Percentiles rank a stretch among this genome's conserved stretches.
phyloP scores from a whole-genome alignment of 2,797 vertebrate species.

The Anas bahamensis region DNA sequence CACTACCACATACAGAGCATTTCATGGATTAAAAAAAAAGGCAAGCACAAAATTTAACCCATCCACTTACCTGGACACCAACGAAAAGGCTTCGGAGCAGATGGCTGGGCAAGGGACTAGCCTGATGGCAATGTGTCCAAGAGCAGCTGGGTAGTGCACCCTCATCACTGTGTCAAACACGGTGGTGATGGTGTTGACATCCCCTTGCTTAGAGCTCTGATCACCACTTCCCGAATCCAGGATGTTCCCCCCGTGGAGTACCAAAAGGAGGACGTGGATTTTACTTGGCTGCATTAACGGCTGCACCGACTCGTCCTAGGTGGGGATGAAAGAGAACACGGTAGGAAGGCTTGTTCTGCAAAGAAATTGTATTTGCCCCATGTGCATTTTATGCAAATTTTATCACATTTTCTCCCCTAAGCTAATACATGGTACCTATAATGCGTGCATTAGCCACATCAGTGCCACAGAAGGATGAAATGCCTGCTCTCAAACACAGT shows the following conservation, averaged over 20 bases:
- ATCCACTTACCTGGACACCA: conserved; percentile 93
- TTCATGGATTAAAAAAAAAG: neutral
- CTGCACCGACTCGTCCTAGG: conserved; percentile 87
- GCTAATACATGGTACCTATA: neutral
- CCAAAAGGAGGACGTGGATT: conserved; percentile 92
- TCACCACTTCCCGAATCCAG: conserved; percentile 94
- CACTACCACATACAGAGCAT: neutral
- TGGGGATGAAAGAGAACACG: neutral
- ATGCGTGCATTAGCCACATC: neutral
- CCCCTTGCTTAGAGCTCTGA: conserved; percentile 93
- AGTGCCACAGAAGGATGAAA: neutral
- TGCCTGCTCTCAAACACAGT: neutral
- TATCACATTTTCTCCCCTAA: neutral
- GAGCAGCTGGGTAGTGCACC: conserved; percentile 94
- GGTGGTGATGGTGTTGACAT: conserved; percentile 90
- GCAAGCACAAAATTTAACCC: neutral
- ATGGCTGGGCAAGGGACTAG: conserved; percentile 96
- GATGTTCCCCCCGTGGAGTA: conserved; percentile 97
- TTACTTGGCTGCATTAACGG: conserved; percentile 87
- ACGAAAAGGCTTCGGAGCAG: conserved; percentile 94
- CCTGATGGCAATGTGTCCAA: conserved; percentile 92
- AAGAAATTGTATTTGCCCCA: neutral
- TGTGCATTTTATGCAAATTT: neutral
- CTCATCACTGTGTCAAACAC: conserved; percentile 95
- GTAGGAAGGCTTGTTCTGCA: neutral